phyloP scores from a whole-genome alignment of 2,888 invertebrate species.

The Drosophila flavopinicola region DNA sequence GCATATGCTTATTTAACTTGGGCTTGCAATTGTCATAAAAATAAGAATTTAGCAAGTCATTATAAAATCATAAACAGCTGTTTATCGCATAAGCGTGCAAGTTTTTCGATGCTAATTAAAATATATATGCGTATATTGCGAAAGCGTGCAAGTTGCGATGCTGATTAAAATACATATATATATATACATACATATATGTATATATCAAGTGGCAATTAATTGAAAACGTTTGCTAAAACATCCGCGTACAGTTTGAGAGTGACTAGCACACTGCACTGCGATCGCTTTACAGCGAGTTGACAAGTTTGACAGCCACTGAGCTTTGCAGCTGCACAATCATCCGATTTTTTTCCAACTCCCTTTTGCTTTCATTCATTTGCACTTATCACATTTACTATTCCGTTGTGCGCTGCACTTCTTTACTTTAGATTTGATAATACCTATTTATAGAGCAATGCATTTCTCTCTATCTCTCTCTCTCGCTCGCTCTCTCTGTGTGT shows the following conservation, averaged over 20 bases:
- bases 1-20: neutral
- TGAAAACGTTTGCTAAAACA: constrained; percentile 12
- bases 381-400: constrained; percentile 34
- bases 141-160: constrained; percentile 11
- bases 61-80: constrained; percentile 5
- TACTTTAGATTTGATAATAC: constrained; percentile 62
- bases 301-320: constrained; percentile 8
- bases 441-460: constrained; percentile 59
- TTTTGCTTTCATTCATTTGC: constrained; percentile 25
- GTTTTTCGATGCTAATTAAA: constrained; percentile 23
- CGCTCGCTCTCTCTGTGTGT: neutral
- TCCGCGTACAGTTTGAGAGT: constrained; percentile 6
- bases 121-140: neutral
- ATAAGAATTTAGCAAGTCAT: constrained; percentile 29
- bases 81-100: constrained; percentile 25
- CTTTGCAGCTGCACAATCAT: constrained; percentile 8
- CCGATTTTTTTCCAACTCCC: constrained; percentile 17
- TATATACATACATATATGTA: constrained; percentile 1
- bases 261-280: neutral
- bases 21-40: neutral
- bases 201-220: constrained; percentile 16
- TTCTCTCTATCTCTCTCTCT: neutral
- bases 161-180: constrained; percentile 17
- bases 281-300: neutral
- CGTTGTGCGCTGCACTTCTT: constrained; percentile 19